These are phyloP conservation scores for Rutpela maculata DNA, from an alignment of 2,888 invertebrate species.

Conservation along the genomic window DNA sequence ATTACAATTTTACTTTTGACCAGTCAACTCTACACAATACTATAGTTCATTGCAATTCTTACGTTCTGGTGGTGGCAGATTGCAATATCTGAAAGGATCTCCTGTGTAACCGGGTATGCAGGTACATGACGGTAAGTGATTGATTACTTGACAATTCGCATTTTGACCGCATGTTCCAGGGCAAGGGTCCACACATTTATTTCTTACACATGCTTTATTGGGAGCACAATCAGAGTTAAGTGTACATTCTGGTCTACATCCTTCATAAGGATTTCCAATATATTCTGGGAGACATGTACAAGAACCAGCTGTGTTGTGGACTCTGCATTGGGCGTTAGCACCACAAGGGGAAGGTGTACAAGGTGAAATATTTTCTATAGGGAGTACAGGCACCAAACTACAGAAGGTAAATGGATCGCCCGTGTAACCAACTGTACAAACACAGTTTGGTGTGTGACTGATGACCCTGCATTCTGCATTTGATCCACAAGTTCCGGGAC, in stretches of 20 bases:
- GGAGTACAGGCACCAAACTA: slow-evolving; percentile 43
- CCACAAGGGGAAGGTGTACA: slow-evolving; percentile 78
- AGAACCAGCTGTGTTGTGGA: slow-evolving; percentile 82
- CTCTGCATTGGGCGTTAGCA: slow-evolving; percentile 81
- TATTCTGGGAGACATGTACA: slow-evolving; percentile 83
- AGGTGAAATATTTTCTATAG: slow-evolving; percentile 68
- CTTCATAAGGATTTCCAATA: slow-evolving; percentile 84
- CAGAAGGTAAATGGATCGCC: slow-evolving; percentile 80
- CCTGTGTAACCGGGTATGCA: slow-evolving; percentile 80
- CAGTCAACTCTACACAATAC: not conserved
- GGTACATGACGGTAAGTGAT: slow-evolving; percentile 80
- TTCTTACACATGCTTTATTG: slow-evolving; percentile 75
- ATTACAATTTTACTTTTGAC: not conserved
- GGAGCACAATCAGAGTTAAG: slow-evolving; percentile 71
- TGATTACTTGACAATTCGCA: slow-evolving; percentile 75
- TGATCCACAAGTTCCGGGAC: slow-evolving; percentile 82
- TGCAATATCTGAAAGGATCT: slow-evolving; percentile 78
- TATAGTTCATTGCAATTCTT: slow-evolving; percentile 54
- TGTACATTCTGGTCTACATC: slow-evolving; percentile 77
- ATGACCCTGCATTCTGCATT: slow-evolving; percentile 85
- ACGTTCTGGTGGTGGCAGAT: slow-evolving; percentile 62
- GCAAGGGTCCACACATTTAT: slow-evolving; percentile 77
- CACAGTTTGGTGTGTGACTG: slow-evolving; percentile 85
- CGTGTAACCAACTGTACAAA: slow-evolving; percentile 79
- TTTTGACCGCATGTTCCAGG: slow-evolving; percentile 76